A percentile compares a stretch with the other conserved stretches of the same genome.
Conservation (phyloP, 2,888 invertebrate genomes). For the Oligia latruncula region DNA sequence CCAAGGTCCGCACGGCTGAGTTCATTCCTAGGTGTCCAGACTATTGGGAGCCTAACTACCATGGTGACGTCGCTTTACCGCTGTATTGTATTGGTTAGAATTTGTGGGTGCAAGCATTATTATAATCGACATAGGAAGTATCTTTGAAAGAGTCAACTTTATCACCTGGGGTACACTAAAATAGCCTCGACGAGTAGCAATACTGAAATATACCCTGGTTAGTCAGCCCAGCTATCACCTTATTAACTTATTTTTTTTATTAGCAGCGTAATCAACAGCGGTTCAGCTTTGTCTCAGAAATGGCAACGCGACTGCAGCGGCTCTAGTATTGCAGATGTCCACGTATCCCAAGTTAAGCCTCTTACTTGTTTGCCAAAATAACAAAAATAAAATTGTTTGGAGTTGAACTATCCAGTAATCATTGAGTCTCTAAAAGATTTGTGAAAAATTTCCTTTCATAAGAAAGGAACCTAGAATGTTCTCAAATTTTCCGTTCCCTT, state of each 20-base stretch:
- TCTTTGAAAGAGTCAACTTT: neutral
- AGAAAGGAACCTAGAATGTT: neutral
- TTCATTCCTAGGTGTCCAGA: conserved; percentile 21
- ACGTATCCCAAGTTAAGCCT: neutral
- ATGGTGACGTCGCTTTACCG: neutral
- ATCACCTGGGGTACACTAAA: neutral
- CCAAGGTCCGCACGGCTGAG: conserved; percentile 20
- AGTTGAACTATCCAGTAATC: neutral
- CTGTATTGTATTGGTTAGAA: neutral
- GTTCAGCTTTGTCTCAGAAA: neutral
- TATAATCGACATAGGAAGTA: neutral
- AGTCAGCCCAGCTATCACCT: neutral
- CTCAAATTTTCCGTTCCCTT: neutral
- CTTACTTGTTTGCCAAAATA: too few species aligned
- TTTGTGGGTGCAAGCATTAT: neutral
- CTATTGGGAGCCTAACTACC: conserved; percentile 9
- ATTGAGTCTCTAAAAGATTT: neutral
- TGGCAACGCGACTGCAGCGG: neutral
- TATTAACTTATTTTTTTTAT: neutral
- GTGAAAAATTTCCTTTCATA: neutral
- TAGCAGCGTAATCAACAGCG: too few species aligned
- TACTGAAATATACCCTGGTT: neutral
- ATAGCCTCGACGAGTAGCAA: neutral
- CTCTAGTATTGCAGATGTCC: neutral
- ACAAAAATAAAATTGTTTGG: too few species aligned